A percentile compares a stretch with the other conserved stretches of the same genome.
Conservation (phyloP, 2,888 invertebrate genomes). For the Drosophila mettleri region DNA sequence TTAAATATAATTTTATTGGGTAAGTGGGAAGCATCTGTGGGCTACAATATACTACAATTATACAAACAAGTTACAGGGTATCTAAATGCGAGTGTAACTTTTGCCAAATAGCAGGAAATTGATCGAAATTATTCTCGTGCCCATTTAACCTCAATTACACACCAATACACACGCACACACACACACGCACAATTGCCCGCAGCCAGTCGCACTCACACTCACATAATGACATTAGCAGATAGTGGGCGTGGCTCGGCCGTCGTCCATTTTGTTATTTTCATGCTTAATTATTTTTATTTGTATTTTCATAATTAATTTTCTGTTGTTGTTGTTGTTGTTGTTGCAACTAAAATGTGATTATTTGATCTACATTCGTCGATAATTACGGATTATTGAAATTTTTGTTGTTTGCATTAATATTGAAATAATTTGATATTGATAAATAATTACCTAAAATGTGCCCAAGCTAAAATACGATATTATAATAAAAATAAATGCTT, state of each 20-base stretch:
- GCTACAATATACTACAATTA: too few relatives aligned
- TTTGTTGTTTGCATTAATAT: conserved; percentile 77
- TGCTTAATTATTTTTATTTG: conserved; percentile 67
- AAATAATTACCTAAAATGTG: conserved; percentile 64
- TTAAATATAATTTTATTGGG: too few relatives aligned
- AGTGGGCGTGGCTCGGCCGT: not conserved
- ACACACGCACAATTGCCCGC: conserved; percentile 2
- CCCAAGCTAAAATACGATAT: conserved; percentile 28
- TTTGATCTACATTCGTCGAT: conserved; percentile 75
- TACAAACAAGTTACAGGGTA: not conserved
- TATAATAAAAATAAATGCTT: conserved; percentile 53
- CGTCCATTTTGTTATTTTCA: conserved; percentile 54
- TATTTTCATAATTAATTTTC: conserved; percentile 74
- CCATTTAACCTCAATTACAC: conserved; percentile 51
- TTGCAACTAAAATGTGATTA: conserved; percentile 66
- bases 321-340: conserved; percentile 28
- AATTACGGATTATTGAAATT: conserved; percentile 77
- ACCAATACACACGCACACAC: conserved; percentile 15
- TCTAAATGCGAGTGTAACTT: too few relatives aligned
- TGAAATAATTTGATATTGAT: conserved; percentile 73
- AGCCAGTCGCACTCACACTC: not conserved
- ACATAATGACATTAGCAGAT: conserved; percentile 1
- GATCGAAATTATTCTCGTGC: conserved; percentile 38
- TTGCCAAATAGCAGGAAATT: conserved; percentile 11
- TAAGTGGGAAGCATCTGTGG: too few relatives aligned